phyloP scores from a whole-genome alignment of 2,113 vertebrate genomes.

The Grus americana region DNA sequence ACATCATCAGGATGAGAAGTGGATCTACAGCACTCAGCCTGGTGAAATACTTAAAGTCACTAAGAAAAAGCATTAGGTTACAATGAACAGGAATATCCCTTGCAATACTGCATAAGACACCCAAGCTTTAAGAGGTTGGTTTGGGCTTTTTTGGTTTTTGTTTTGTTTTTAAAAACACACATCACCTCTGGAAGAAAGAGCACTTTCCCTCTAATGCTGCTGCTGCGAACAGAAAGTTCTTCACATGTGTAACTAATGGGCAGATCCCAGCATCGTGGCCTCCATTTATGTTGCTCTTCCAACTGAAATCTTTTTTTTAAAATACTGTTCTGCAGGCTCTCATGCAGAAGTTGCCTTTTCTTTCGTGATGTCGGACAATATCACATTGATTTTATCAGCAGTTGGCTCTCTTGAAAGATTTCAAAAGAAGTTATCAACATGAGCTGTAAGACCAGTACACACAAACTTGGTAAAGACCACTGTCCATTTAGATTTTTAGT shows the following conservation, averaged over 20 bases:
- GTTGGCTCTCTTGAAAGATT: not conserved
- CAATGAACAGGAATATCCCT: not conserved
- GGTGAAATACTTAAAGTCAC: not conserved
- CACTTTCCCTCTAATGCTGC: not conserved
- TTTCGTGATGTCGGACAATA: accelerated
- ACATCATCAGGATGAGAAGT: not conserved
- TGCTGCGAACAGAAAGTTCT: not conserved
- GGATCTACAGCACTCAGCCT: not conserved
- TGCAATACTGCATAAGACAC: not conserved
- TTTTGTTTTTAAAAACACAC: not conserved
- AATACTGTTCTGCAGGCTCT: not conserved
- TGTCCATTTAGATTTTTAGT: not conserved
- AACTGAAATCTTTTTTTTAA: not conserved
- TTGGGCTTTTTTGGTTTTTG: not conserved
- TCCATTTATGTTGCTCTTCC: not conserved
- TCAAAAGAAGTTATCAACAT: not conserved
- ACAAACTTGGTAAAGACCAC: not conserved
- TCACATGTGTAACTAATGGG: accelerated
- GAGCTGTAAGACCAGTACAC: not conserved
- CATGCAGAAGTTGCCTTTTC: not conserved
- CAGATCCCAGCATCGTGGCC: not conserved
- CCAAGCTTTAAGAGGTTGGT: not conserved
- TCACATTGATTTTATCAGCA: not conserved
- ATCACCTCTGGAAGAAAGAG: not conserved
- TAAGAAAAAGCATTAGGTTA: not conserved